These are phyloP conservation scores for Heptranchias perlo DNA, from an alignment of 2,113 vertebrate genomes.

Conservation along the genomic window DNA sequence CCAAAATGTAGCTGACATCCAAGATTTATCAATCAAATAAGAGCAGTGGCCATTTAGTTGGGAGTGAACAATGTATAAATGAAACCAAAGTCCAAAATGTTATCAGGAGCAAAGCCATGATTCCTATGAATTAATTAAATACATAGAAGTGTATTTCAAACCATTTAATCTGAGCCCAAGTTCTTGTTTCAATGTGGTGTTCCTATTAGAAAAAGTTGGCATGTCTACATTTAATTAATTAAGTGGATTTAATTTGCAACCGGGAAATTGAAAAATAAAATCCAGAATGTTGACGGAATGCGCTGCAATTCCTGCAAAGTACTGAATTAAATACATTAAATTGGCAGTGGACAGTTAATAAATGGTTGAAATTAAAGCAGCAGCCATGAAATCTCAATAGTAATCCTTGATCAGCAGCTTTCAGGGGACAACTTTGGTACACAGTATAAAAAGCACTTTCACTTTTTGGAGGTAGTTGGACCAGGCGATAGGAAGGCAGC, in stretches of 20 bases:
- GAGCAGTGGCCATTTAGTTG: background rate
- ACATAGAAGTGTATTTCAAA: background rate
- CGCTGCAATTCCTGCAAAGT: background rate
- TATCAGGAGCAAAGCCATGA: background rate
- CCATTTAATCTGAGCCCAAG: background rate
- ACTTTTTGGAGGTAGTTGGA: background rate
- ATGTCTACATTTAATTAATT: background rate
- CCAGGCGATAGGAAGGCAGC: background rate
- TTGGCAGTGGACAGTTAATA: background rate
- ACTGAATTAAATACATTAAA: background rate
- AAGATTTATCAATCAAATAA: background rate
- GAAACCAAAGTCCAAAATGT: background rate
- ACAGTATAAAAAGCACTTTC: background rate
- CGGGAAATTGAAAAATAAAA: background rate
- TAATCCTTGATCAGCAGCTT: background rate
- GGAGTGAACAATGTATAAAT: background rate
- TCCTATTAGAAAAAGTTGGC: background rate
- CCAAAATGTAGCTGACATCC: background rate
- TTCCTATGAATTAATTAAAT: background rate
- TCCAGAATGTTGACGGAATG: background rate
- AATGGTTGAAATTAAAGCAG: background rate
- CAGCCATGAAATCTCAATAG: background rate
- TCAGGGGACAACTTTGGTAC: background rate
- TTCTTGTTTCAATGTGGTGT: background rate
- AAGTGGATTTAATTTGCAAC: background rate